Conservation (phyloP, 2,113 vertebrate genomes). For the Brachyhypopomus gauderio region DNA sequence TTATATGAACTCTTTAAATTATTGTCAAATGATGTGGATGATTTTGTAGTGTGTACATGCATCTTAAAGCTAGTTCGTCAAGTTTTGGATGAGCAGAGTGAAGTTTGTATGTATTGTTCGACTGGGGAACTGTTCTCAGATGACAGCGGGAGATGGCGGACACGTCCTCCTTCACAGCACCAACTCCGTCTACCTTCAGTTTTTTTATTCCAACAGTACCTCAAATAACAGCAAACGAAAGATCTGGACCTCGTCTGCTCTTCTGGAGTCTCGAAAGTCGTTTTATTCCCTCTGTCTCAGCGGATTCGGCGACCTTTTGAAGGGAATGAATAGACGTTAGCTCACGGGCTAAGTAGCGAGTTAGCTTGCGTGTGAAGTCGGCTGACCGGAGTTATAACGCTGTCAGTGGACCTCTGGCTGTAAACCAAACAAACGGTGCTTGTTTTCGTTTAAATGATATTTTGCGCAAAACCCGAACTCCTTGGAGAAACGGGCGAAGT, state of each 20-base stretch:
- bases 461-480: background rate
- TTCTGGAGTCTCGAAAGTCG: background rate
- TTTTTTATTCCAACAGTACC: no score
- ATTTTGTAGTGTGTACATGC: no score
- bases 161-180: background rate
- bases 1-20: no score
- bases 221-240: background rate
- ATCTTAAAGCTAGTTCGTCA: background rate
- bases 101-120: background rate
- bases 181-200: background rate
- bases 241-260: background rate
- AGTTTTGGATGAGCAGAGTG: background rate
- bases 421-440: background rate
- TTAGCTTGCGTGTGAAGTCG: background rate
- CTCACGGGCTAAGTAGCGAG: constrained; percentile 36
- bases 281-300: background rate
- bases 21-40: no score
- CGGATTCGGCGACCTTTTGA: background rate
- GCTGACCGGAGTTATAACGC: background rate
- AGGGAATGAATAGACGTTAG: constrained; percentile 19
- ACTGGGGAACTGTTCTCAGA: constrained; percentile 38
- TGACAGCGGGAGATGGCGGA: constrained; percentile 41
- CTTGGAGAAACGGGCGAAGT: background rate
- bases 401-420: background rate
- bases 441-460: background rate